Evolutionary conservation across 2,888 invertebrate genomes (phyloP).

Genomic region (Ennomos erosarius): DNA sequence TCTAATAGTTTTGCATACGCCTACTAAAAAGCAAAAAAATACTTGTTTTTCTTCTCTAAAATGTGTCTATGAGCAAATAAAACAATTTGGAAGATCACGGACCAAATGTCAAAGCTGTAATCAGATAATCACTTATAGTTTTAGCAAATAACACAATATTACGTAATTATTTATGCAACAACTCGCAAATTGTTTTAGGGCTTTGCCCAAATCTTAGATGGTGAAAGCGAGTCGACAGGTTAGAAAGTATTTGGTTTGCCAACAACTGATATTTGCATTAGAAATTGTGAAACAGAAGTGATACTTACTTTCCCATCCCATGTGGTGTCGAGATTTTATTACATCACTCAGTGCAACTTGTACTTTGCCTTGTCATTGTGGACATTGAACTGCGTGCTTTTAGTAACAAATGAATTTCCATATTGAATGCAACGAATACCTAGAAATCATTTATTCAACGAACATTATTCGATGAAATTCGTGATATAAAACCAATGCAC

Average conservation of each 20-base stretch:
- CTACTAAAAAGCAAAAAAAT: no score
- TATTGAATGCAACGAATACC: no score
- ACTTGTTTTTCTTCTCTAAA: no score
- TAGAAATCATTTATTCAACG: no score
- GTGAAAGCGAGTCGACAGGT: conserved; percentile 73
- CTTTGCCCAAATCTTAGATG: conserved; percentile 50
- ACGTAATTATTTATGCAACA: conserved; percentile 30
- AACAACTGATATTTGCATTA: conserved; percentile 78
- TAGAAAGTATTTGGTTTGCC: conserved; percentile 75
- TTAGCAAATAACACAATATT: conserved; percentile 8
- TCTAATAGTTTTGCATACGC: no score
- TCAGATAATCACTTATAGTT: not conserved
- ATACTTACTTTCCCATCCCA: conserved; percentile 65
- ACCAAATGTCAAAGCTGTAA: no score
- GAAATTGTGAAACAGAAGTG: conserved; percentile 74
- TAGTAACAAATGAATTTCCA: no score
- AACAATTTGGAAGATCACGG: no score
- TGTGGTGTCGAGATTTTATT: conserved; percentile 54
- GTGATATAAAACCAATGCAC: no score
- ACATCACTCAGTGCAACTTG: conserved; percentile 33
- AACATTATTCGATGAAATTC: no score
- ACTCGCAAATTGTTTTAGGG: conserved; percentile 51
- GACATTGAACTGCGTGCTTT: no score
- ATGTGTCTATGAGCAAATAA: no score
- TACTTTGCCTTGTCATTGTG: conserved; percentile 7